Percentiles rank a stretch among this genome's conserved stretches.
Conservation (phyloP, 2,113 vertebrate genomes). For the Chaetodon trifascialis region DNA sequence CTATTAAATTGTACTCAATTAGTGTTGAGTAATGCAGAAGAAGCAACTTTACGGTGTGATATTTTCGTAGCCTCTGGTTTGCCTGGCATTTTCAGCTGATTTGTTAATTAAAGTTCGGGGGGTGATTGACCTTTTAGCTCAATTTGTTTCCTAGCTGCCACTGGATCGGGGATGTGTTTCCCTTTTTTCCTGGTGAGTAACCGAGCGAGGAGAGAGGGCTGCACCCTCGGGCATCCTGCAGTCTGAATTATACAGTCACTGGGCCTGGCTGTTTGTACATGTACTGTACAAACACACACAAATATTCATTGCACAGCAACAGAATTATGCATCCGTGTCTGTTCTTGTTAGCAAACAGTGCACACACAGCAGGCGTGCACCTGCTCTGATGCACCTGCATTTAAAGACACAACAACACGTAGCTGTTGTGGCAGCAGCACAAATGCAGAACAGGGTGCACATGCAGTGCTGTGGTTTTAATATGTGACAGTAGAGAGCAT, state of each 20-base stretch:
- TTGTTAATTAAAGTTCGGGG: slow-evolving; percentile 78
- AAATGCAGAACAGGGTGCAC: background rate
- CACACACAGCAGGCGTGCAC: slow-evolving; percentile 52
- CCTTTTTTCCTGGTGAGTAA: slow-evolving; percentile 55
- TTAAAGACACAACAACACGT: slow-evolving; percentile 26
- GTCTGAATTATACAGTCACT: slow-evolving; percentile 60
- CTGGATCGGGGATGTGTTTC: slow-evolving; percentile 54
- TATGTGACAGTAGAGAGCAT: background rate
- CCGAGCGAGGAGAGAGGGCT: slow-evolving; percentile 52
- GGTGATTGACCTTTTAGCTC: slow-evolving; percentile 80
- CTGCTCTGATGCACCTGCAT: slow-evolving; percentile 43
- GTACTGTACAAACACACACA: slow-evolving; percentile 31
- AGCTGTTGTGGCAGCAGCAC: slow-evolving; percentile 12
- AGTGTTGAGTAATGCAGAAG: slow-evolving; percentile 31
- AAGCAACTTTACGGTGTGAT: slow-evolving; percentile 59
- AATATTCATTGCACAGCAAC: slow-evolving; percentile 16
- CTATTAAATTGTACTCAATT: slow-evolving; percentile 67
- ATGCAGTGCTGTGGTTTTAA: background rate
- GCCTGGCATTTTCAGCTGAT: slow-evolving; percentile 74
- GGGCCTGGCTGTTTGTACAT: slow-evolving; percentile 53
- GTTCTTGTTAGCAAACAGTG: slow-evolving; percentile 62
- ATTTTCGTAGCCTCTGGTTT: slow-evolving; percentile 72
- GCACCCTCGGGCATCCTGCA: slow-evolving; percentile 48
- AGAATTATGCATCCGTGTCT: slow-evolving; percentile 52
- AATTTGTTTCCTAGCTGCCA: slow-evolving; percentile 71